Conservation (phyloP, 2,797 vertebrate genomes). For the Setipinna tenuifilis region DNA sequence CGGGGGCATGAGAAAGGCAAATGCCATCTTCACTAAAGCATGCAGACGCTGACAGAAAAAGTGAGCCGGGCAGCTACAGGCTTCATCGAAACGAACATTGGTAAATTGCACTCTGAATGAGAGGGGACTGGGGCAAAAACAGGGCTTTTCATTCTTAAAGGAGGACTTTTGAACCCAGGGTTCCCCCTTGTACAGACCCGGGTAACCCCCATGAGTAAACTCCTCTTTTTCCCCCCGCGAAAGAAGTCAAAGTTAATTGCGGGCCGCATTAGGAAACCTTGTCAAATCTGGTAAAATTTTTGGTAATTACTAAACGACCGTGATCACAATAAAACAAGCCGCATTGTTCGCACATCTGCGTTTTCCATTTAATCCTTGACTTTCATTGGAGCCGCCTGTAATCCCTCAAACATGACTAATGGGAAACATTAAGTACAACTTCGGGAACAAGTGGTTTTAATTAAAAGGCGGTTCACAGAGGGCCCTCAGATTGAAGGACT, state of each 20-base stretch:
- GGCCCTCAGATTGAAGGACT: slow-evolving; percentile 59
- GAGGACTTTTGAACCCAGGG: slow-evolving; percentile 50
- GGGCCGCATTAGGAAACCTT: slow-evolving; percentile 63
- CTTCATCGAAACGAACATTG: slow-evolving; percentile 21
- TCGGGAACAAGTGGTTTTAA: slow-evolving; percentile 78
- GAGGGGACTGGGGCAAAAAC: slow-evolving; percentile 34
- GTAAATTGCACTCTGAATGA: slow-evolving; percentile 41
- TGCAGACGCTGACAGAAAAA: slow-evolving; percentile 33
- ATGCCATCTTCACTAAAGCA: slow-evolving; percentile 38
- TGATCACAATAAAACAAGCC: slow-evolving; percentile 75
- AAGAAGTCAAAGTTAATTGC: slow-evolving; percentile 64
- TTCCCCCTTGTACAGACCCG: slow-evolving; percentile 46
- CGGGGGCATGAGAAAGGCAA: slow-evolving; percentile 18
- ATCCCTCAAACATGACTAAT: slow-evolving; percentile 93
- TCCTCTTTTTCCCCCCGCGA: slow-evolving; percentile 37
- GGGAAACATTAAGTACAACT: slow-evolving; percentile 83
- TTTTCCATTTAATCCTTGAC: slow-evolving; percentile 84
- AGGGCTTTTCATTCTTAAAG: slow-evolving; percentile 26
- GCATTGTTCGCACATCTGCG: slow-evolving; percentile 84
- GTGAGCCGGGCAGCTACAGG: background rate
- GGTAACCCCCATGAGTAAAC: slow-evolving; percentile 47
- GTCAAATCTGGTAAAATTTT: slow-evolving; percentile 67
- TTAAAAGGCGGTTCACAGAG: slow-evolving; percentile 72
- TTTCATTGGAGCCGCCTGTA: slow-evolving; percentile 85
- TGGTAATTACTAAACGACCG: slow-evolving; percentile 66